These are phyloP conservation scores for Drosophila baimaii DNA, from an alignment of 1,140 invertebrate species.

Conservation along the genomic window DNA sequence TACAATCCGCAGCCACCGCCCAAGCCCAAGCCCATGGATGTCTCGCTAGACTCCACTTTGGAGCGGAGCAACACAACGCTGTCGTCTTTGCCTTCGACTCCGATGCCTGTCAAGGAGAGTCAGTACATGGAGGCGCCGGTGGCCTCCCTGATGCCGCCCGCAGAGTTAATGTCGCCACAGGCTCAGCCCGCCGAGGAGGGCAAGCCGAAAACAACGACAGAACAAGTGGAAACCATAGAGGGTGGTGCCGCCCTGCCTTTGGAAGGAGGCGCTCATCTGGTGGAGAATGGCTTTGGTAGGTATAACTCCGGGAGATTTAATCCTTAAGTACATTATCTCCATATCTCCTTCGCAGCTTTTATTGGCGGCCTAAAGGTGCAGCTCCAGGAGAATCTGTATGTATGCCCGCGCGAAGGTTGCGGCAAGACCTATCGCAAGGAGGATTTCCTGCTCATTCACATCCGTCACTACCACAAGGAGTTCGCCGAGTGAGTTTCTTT, in stretches of 20 bases:
- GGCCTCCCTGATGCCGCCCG: conserved; percentile 70
- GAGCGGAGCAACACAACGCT: conserved; percentile 46
- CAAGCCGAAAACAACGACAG: conserved; percentile 20
- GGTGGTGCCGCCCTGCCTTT: neutral
- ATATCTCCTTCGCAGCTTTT: conserved; percentile 84
- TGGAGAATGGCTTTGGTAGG: conserved; percentile 63
- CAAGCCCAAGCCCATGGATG: conserved; percentile 60
- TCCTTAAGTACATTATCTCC: no score
- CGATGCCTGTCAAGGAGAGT: conserved; percentile 47
- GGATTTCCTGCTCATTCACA: conserved; percentile 94
- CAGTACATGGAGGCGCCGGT: conserved; percentile 79
- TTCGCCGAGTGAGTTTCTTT: conserved; percentile 86
- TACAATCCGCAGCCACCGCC: conserved; percentile 73
- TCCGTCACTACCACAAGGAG: conserved; percentile 95
- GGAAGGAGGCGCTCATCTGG: conserved; percentile 9
- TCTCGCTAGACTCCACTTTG: conserved; percentile 46
- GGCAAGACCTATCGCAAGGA: conserved; percentile 95
- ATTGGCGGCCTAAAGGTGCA: conserved; percentile 89
- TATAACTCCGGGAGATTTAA: neutral
- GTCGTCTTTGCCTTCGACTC: conserved; percentile 31
- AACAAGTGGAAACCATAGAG: conserved; percentile 19
- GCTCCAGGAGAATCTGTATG: conserved; percentile 89
- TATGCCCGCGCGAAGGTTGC: conserved; percentile 93
- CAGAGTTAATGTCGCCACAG: conserved; percentile 73
- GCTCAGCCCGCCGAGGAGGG: conserved; percentile 21